phyloP scores from a whole-genome alignment of 2,797 vertebrate genomes.

The Cossypha heuglini region DNA sequence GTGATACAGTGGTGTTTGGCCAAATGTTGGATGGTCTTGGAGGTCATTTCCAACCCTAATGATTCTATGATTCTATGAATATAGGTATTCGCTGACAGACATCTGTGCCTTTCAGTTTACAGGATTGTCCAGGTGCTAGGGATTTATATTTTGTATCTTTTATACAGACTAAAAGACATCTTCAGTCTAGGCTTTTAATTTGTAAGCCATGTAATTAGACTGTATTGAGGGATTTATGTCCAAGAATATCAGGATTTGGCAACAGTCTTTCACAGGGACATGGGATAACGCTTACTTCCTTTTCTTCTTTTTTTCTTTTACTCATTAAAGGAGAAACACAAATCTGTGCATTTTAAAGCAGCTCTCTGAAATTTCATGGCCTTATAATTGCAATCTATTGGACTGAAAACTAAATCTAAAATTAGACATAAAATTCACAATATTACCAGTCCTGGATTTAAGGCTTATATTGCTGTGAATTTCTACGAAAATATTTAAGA shows the following conservation, averaged over 20 bases:
- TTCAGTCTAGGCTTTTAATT: not conserved
- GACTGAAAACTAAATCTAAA: constrained; percentile 55
- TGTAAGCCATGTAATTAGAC: not conserved
- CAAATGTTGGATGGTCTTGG: not conserved
- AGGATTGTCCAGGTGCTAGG: not conserved
- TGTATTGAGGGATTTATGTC: not conserved
- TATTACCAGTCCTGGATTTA: constrained; percentile 46
- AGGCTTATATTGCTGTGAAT: constrained; percentile 45
- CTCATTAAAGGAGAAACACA: constrained; percentile 1
- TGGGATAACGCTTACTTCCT: not conserved
- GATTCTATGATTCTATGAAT: not conserved
- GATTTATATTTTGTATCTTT: not conserved
- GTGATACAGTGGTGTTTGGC: rapidly evolving
- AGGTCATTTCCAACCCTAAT: not conserved
- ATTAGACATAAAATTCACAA: constrained; percentile 42
- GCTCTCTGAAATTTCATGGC: not conserved
- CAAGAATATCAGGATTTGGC: not conserved
- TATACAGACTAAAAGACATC: not conserved
- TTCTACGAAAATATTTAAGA: constrained; percentile 68
- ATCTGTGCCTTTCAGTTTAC: not conserved
- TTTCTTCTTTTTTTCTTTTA: not conserved
- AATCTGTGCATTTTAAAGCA: constrained; percentile 49
- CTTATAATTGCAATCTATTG: not conserved
- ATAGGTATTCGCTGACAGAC: not conserved
- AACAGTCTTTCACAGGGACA: not conserved